These are phyloP conservation scores for Stigmatopora nigra DNA, from an alignment of 2,113 vertebrate genomes.

Conservation along the genomic window DNA sequence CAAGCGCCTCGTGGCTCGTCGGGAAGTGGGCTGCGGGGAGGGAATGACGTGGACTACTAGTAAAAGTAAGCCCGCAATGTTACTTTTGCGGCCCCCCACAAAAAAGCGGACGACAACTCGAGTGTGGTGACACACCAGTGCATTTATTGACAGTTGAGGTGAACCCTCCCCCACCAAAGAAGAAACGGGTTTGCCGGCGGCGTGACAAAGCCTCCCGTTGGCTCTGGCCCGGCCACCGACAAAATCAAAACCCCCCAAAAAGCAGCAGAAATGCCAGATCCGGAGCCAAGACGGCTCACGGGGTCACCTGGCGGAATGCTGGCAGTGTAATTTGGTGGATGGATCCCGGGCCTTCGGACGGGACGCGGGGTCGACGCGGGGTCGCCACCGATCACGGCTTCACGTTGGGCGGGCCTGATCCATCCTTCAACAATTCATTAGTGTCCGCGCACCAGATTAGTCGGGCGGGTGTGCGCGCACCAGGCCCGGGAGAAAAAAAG, in stretches of 20 bases:
- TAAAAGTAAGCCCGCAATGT: no score
- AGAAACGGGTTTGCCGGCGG: not conserved
- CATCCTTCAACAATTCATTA: not conserved
- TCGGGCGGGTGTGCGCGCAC: not conserved
- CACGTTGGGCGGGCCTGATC: not conserved
- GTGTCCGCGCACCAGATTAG: not conserved
- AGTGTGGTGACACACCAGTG: not conserved
- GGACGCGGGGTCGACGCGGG: not conserved
- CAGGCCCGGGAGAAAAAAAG: not conserved
- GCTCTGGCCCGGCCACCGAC: no score
- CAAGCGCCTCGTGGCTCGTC: no score
- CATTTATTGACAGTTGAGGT: not conserved
- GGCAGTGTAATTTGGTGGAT: not conserved
- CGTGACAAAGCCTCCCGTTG: not conserved
- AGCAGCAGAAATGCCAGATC: not conserved
- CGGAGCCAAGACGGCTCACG: not conserved
- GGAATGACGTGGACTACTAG: no score
- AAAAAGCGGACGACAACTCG: not conserved
- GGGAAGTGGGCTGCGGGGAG: no score
- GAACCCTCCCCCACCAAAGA: not conserved
- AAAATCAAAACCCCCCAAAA: no score
- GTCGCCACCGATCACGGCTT: not conserved
- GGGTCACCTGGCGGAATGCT: not conserved
- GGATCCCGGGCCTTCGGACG: not conserved
- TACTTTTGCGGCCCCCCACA: no score